phyloP scores from a whole-genome alignment of 1,140 invertebrate species.

The Platyscapa corneri region DNA sequence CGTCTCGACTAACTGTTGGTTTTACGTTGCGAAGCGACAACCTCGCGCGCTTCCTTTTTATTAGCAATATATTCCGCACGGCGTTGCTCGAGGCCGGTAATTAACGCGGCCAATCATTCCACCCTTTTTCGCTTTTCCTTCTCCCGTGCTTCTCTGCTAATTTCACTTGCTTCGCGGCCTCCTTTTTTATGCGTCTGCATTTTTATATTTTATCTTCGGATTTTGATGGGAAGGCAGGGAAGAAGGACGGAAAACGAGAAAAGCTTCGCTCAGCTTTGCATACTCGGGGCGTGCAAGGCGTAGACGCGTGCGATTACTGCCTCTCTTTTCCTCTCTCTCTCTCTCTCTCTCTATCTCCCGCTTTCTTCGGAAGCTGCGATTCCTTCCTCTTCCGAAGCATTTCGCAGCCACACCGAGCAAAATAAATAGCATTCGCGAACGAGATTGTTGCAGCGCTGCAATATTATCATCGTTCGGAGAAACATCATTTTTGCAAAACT shows the following conservation, averaged over 20 bases:
- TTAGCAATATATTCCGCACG: slow-evolving; percentile 17
- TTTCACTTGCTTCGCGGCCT: not conserved
- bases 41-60: slow-evolving; percentile 2
- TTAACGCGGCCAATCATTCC: slow-evolving; percentile 41
- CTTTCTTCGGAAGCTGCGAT: not conserved
- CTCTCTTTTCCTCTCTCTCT: not conserved
- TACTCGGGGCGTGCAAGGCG: not conserved
- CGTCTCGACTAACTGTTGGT: slow-evolving; percentile 28
- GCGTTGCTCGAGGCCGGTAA: not conserved
- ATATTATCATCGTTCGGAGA: not conserved
- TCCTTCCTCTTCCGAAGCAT: no score
- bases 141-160: not conserved
- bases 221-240: no score
- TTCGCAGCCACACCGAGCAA: no score
- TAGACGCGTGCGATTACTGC: not conserved
- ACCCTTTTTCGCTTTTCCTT: slow-evolving; percentile 5
- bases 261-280: not conserved
- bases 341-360: not conserved
- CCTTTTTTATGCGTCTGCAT: not conserved
- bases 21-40: not conserved
- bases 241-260: not conserved
- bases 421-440: not conserved
- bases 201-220: not conserved
- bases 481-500: not conserved
- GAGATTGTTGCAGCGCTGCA: not conserved